Percentiles rank a stretch among this genome's conserved stretches.
Evolutionary conservation across 2,797 vertebrate genomes (phyloP).

Genomic region (Channallabes apus): DNA sequence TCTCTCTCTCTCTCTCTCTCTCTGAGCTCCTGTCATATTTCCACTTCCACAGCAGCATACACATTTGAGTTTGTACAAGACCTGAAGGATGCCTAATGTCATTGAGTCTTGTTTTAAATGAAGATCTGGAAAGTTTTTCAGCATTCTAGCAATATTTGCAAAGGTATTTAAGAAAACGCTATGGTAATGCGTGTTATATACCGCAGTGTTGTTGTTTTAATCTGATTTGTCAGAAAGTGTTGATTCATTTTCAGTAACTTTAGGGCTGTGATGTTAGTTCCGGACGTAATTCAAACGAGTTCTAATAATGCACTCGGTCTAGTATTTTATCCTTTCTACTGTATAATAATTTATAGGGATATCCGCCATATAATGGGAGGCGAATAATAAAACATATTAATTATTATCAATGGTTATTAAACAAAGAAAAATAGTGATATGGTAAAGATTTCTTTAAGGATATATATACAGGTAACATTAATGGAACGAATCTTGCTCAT

Average conservation of each 20-base stretch:
- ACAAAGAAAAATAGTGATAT: neutral
- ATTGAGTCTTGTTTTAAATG: conserved; percentile 28
- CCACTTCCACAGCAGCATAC: conserved; percentile 18
- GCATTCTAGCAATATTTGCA: conserved; percentile 28
- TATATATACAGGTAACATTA: neutral
- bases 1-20: conserved; percentile 8
- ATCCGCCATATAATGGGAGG: neutral
- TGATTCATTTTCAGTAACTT: neutral
- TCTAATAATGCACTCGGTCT: neutral
- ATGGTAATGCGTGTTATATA: conserved; percentile 12
- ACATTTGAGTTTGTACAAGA: conserved; percentile 29
- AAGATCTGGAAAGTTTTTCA: conserved; percentile 39
- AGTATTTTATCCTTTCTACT: neutral
- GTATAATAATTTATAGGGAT: neutral
- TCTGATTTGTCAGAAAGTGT: neutral
- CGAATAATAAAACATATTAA: neutral
- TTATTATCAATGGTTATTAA: neutral
- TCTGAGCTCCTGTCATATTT: conserved; percentile 38
- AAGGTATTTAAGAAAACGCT: conserved; percentile 14
- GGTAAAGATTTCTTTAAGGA: neutral
- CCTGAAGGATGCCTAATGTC: conserved; percentile 40
- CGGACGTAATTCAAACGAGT: neutral
- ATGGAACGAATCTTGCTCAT: neutral
- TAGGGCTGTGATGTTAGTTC: neutral
- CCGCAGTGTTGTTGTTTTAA: neutral